These are phyloP conservation scores for Apaloderma vittatum DNA, from an alignment of 2,113 vertebrate genomes.

Conservation along the genomic window DNA sequence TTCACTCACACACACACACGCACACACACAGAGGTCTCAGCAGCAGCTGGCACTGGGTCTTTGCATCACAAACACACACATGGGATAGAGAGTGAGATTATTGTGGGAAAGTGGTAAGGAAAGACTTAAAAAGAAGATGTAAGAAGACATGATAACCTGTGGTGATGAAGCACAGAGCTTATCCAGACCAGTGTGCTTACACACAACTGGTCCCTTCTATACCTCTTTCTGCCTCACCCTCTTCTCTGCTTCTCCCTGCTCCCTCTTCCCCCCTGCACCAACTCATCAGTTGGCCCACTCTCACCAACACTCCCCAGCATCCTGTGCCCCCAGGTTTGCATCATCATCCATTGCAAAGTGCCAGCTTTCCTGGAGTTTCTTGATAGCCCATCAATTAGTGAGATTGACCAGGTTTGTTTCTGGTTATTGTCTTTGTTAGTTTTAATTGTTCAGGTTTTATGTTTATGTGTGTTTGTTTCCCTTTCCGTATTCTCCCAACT, in stretches of 20 bases:
- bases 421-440: background rate
- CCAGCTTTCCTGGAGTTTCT: background rate
- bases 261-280: background rate
- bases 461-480: background rate
- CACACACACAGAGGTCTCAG: background rate
- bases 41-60: background rate
- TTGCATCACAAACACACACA: background rate
- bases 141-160: background rate
- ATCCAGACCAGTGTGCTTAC: background rate
- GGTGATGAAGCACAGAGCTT: background rate
- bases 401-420: background rate
- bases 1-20: no score
- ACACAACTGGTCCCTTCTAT: accelerated
- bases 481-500: background rate
- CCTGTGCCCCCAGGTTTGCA: background rate
- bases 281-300: background rate
- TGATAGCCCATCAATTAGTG: background rate
- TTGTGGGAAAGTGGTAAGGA: background rate
- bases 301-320: background rate
- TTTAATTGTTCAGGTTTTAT: background rate
- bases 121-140: background rate
- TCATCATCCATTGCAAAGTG: background rate
- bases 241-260: background rate
- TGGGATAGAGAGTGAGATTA: background rate
- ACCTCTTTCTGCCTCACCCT: background rate